Percentiles rank a stretch among this genome's conserved stretches.
These are phyloP conservation scores for Danaus melanippus DNA, from an alignment of 1,140 invertebrate genomes.

Conservation along the genomic window DNA sequence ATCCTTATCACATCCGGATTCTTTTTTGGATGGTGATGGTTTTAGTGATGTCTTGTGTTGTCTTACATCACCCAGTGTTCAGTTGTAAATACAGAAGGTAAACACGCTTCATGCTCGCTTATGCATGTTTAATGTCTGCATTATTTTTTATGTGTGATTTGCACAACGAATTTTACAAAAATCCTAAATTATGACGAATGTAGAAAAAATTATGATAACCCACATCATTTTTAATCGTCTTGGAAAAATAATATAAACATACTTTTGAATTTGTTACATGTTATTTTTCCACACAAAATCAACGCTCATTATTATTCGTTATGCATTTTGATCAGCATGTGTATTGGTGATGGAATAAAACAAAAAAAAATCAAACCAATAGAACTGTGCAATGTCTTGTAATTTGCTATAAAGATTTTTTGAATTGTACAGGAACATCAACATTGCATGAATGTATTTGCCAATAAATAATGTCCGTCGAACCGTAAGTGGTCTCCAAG, in stretches of 20 bases:
- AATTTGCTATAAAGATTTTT: conserved; percentile 6
- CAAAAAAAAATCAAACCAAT: neutral
- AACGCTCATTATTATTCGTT: conserved; percentile 2
- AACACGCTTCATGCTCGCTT: conserved; percentile 22
- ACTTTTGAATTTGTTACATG: too few species aligned
- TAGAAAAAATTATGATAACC: too few species aligned
- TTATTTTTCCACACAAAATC: too few species aligned
- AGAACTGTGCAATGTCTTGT: neutral
- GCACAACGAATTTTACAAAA: conserved; percentile 12
- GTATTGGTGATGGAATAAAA: conserved; percentile 4
- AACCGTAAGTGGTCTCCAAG: conserved; percentile 27
- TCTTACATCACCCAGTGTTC: neutral
- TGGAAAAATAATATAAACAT: too few species aligned
- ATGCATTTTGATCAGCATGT: conserved; percentile 1
- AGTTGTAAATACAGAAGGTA: neutral
- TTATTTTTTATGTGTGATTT: conserved; percentile 7
- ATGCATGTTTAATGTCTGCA: conserved; percentile 32
- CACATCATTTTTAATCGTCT: too few species aligned
- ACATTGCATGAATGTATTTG: conserved; percentile 66
- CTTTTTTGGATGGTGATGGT: conserved; percentile 13
- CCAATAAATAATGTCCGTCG: conserved; percentile 61
- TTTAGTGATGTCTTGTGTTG: too few species aligned
- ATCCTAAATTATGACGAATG: too few species aligned
- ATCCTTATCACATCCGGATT: neutral
- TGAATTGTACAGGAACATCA: conserved; percentile 9